Percentiles rank a stretch among this genome's conserved stretches.
phyloP scores from a whole-genome alignment of 2,888 invertebrate species.

The Pseudoips prasinana region DNA sequence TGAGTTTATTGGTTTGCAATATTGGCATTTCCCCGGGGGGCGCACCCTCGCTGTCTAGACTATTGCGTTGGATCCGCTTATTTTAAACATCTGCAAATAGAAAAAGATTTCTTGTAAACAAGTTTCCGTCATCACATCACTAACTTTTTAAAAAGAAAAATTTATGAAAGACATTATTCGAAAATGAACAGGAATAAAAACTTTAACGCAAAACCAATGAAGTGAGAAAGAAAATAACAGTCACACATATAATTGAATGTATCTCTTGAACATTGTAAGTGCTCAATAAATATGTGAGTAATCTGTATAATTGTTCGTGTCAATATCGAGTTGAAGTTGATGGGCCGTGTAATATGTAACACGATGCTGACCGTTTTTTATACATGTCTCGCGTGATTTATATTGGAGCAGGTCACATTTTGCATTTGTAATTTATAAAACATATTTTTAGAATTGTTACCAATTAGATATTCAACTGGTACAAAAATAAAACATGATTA shows the following conservation, averaged over 20 bases:
- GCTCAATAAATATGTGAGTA: constrained; percentile 8
- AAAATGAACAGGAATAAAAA: no score
- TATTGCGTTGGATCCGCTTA: constrained; percentile 52
- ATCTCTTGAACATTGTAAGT: no score
- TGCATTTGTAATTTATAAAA: constrained; percentile 19
- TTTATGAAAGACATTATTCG: no score
- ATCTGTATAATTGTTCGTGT: constrained; percentile 33
- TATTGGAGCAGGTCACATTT: constrained; percentile 22
- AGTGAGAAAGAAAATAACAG: no score
- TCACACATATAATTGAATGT: no score
- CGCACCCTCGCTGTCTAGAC: constrained; percentile 73
- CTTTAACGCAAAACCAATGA: no score
- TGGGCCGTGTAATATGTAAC: constrained; percentile 37
- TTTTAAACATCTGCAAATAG: constrained; percentile 49
- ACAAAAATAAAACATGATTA: constrained; percentile 3
- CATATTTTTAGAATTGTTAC: constrained; percentile 15
- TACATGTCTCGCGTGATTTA: constrained; percentile 27
- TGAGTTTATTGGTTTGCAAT: constrained; percentile 65
- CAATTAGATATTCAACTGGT: constrained; percentile 6
- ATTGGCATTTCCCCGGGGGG: constrained; percentile 56
- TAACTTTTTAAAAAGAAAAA: constrained; percentile 10
- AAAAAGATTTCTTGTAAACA: constrained; percentile 45
- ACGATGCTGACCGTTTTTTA: constrained; percentile 36
- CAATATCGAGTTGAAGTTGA: constrained; percentile 33
- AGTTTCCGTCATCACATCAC: constrained; percentile 29